Conservation (phyloP, 2,113 vertebrate species). For the Brachirus orientalis region DNA sequence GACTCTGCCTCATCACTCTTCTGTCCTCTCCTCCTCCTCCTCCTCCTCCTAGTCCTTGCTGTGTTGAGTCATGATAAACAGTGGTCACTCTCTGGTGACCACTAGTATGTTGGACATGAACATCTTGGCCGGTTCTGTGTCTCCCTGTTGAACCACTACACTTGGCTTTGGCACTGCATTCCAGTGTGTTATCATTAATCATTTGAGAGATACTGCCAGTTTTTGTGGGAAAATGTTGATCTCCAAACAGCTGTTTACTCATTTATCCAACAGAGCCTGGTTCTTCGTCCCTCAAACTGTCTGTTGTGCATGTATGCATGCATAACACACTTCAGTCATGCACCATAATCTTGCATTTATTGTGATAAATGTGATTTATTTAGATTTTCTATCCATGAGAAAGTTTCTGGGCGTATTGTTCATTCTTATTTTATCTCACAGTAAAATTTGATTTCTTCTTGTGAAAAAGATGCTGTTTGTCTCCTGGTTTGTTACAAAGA, state of each 20-base stretch:
- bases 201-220: conserved; percentile 10
- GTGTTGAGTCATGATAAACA: background rate
- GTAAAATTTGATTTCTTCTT: too few species aligned
- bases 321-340: background rate
- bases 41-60: background rate
- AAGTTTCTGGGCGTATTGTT: too few species aligned
- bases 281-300: background rate
- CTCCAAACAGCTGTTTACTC: conserved; percentile 30
- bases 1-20: conserved; percentile 6
- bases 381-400: too few species aligned
- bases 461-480: too few species aligned
- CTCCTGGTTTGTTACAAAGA: too few species aligned
- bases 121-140: background rate
- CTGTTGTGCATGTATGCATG: background rate
- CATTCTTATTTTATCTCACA: too few species aligned
- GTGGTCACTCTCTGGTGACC: background rate
- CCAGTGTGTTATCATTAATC: conserved; percentile 9
- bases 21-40: background rate
- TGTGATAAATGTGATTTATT: too few species aligned
- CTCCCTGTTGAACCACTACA: background rate
- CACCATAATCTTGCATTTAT: background rate
- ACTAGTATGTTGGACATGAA: background rate
- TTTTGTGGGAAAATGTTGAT: background rate
- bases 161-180: background rate
- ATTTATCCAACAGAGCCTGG: background rate